These are phyloP conservation scores for Notarius lentiginosus DNA, from an alignment of 2,113 vertebrate genomes.

Conservation along the genomic window DNA sequence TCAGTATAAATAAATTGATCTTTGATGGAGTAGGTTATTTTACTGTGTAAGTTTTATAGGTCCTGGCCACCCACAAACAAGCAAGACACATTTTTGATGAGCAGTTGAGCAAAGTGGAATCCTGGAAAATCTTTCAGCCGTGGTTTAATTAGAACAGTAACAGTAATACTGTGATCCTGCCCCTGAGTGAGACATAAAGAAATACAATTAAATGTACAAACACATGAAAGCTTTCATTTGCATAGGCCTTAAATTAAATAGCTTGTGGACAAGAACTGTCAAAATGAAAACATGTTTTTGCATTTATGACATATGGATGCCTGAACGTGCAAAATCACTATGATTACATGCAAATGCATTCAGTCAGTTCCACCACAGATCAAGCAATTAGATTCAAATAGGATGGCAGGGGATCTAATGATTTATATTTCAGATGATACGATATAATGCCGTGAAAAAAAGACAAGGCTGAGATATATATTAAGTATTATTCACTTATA, in stretches of 20 bases:
- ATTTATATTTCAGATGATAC: background rate
- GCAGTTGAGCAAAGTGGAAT: constrained; percentile 2
- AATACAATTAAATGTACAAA: constrained; percentile 27
- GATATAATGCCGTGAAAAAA: background rate
- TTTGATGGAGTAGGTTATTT: background rate
- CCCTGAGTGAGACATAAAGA: constrained; percentile 6
- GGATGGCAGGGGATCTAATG: background rate
- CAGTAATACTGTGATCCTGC: background rate
- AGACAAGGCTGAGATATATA: background rate
- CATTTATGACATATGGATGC: constrained; percentile 23
- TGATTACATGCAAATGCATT: constrained; percentile 1
- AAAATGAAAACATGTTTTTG: constrained; percentile 9
- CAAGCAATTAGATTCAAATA: background rate
- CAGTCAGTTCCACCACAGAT: background rate
- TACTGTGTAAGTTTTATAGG: background rate
- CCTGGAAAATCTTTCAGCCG: background rate
- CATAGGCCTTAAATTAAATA: constrained; percentile 19
- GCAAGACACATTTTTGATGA: background rate
- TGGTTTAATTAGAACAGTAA: constrained; percentile 2
- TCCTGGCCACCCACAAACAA: background rate
- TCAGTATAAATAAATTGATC: background rate
- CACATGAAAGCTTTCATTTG: constrained; percentile 16
- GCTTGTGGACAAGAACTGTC: constrained; percentile 28
- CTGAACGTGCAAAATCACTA: constrained; percentile 12
- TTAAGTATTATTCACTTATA: background rate